Evolutionary conservation across 1,140 invertebrate species (phyloP).

Genomic region (Drosophila nasuta): DNA sequence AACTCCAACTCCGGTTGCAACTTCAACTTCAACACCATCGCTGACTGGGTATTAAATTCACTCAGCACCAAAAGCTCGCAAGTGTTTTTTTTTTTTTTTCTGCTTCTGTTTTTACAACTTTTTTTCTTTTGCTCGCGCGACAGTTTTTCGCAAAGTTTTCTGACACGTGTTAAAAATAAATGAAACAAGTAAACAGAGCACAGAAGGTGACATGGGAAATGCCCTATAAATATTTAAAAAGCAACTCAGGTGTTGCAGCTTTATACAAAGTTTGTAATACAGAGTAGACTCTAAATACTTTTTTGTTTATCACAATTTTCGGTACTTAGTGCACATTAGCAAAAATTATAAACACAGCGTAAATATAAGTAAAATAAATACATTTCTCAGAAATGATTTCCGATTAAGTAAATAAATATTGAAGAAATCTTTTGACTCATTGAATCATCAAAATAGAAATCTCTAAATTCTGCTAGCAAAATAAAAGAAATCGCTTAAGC

Average conservation of each 20-base stretch:
- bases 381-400: no score
- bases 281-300: background rate
- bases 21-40: slow-evolving; percentile 25
- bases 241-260: no score
- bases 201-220: background rate
- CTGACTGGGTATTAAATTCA: slow-evolving; percentile 57
- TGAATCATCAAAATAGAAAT: no score
- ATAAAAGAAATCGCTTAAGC: no score
- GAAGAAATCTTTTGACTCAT: no score
- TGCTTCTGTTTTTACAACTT: slow-evolving; percentile 47
- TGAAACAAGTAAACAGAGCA: slow-evolving; percentile 50
- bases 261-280: background rate
- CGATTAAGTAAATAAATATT: no score
- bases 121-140: slow-evolving; percentile 26
- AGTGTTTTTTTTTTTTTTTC: slow-evolving; percentile 10
- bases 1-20: slow-evolving; percentile 8
- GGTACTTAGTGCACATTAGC: no score
- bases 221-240: slow-evolving; percentile 8
- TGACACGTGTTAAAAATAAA: slow-evolving; percentile 77
- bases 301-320: background rate
- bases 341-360: no score
- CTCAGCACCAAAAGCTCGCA: slow-evolving; percentile 35
- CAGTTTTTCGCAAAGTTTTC: slow-evolving; percentile 52
- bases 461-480: no score
- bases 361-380: no score